Base-by-base conservation (phyloP, 2,888 invertebrate genomes). In the Hyles lineata region DNA sequence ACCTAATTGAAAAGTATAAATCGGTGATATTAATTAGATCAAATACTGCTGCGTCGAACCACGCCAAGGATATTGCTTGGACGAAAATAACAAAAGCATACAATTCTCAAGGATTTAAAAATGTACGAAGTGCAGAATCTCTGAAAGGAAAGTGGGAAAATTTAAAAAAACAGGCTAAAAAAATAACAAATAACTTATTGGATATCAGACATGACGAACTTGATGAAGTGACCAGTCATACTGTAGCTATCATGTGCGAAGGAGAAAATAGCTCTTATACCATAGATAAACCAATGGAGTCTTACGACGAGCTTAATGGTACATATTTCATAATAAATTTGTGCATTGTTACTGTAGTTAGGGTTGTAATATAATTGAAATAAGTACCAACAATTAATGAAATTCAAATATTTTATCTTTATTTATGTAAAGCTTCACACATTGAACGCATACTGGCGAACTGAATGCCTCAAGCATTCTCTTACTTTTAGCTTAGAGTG, bases 91-190 rank as follows among this genome's bases (percentile, higher is more conserved):
- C 90, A 2, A 89, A 89, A 77, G 75, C 80, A 60, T 92, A 87
- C 70, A 94, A 93, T 74, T 85, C 77, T 11, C 80, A 83, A 71
- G 87, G 86, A 6, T 85, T 90, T 61, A 82, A 79, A 60, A 76
- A 86, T 74, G 77, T 80, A 1, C 87, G 93, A 74, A 87, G 78
- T 75, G 74, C 78, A 21, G 90, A 92, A 59, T 83, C 81, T 55
- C 81, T 93, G 70, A 92, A 87, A 80, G 87, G 80, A 2, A 94
- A 93, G 80, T 93, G 92, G 92, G 89, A 90, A 6, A 94, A 94
- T 76, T 79, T 94, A 52, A 93, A 93, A 73, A 89, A 83, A 62
- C 81, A 82, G 29, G 88, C 87, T 11, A 86, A 86, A 58, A 90
- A 84, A 74, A 29, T 84, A 2, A 81, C 89, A 11, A 88, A 88